These are phyloP conservation scores for Drosophila burlai DNA, from an alignment of 1,140 invertebrate species.

Conservation along the genomic window DNA sequence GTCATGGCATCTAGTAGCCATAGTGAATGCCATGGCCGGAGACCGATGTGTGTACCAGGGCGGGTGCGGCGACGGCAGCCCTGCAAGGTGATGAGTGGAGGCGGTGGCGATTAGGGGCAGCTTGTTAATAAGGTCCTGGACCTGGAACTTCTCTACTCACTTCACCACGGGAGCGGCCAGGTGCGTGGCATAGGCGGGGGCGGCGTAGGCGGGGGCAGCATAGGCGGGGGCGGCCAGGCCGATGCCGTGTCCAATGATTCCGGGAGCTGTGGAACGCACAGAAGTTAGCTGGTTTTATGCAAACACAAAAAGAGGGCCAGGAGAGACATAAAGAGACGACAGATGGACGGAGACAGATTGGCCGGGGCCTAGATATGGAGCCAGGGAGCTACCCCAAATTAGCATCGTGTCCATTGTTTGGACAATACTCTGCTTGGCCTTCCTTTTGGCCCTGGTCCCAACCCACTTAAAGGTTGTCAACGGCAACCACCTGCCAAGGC, in stretches of 20 bases:
- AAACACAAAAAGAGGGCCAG: constrained; percentile 7
- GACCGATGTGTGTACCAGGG: constrained; percentile 85
- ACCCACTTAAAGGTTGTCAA: constrained; percentile 42
- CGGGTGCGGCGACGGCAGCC: constrained; percentile 79
- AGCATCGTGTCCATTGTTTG: constrained; percentile 40
- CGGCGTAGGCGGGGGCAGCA: constrained; percentile 59
- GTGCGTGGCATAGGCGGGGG: constrained; percentile 71
- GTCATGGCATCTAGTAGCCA: constrained; percentile 78
- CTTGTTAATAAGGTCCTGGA: constrained; percentile 52
- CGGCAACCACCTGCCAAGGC: constrained; percentile 26
- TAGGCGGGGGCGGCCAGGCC: constrained; percentile 71
- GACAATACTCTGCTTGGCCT: constrained; percentile 29
- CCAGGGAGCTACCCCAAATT: constrained; percentile 30
- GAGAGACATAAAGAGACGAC: constrained; percentile 4
- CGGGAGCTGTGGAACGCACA: constrained; percentile 50
- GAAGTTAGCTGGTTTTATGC: constrained; percentile 30
- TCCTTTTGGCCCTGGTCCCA: not conserved
- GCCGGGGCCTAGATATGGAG: not conserved
- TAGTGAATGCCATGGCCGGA: constrained; percentile 86
- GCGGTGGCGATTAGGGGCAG: constrained; percentile 5
- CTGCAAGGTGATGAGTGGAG: constrained; percentile 30
- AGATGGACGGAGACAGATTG: constrained; percentile 15
- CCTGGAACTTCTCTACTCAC: constrained; percentile 55
- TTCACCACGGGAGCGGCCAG: constrained; percentile 74
- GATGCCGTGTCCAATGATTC: constrained; percentile 73